These are phyloP conservation scores for Heterochromis multidens DNA, from an alignment of 2,113 vertebrate genomes.

Conservation along the genomic window DNA sequence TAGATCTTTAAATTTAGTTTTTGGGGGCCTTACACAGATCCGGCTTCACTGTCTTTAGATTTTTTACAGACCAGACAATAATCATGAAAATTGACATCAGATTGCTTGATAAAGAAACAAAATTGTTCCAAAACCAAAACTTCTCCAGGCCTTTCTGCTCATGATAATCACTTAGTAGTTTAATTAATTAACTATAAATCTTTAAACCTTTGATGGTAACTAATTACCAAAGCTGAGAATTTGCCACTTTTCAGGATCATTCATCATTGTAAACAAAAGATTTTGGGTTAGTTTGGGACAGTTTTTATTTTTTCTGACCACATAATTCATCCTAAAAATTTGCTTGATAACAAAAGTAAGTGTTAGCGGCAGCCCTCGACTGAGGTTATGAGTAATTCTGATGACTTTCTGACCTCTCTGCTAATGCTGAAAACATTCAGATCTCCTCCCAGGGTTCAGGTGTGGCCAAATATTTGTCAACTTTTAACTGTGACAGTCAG, in stretches of 20 bases:
- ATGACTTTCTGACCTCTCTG: background rate
- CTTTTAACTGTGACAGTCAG: background rate
- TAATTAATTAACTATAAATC: background rate
- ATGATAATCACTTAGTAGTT: too few species aligned
- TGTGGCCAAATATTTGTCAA: background rate
- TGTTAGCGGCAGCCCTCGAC: background rate
- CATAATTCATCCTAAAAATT: fast-evolving
- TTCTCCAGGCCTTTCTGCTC: too few species aligned
- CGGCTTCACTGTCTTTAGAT: background rate
- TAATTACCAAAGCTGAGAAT: background rate
- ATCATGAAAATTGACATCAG: background rate
- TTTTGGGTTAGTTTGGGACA: too few species aligned
- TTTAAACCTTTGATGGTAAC: background rate
- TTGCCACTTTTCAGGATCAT: background rate
- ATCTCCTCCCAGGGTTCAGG: background rate
- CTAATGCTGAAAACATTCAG: background rate
- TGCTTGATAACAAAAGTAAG: background rate
- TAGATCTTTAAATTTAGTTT: background rate
- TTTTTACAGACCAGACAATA: background rate
- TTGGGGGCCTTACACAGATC: background rate
- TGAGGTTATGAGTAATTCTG: background rate
- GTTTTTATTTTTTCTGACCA: background rate
- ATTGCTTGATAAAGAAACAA: background rate
- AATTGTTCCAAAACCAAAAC: too few species aligned
- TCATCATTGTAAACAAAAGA: background rate